Conservation (phyloP, 1,140 invertebrate species). For the Tribolium madens region DNA sequence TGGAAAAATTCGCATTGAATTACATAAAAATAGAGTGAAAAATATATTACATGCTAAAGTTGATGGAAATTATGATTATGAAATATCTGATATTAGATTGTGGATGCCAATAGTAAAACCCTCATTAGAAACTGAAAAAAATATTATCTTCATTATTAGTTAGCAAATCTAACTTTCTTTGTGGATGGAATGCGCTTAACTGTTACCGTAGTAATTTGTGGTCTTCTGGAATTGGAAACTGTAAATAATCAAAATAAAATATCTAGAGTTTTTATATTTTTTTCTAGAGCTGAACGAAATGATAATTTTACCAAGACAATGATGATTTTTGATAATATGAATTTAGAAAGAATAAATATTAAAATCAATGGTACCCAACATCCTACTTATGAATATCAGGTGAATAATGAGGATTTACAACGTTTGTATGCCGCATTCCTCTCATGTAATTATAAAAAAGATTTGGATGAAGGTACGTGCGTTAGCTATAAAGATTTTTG, state of each 20-base stretch:
- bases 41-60: constrained; percentile 38
- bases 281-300: constrained; percentile 37
- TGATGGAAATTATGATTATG: constrained; percentile 33
- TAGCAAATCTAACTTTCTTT: constrained; percentile 39
- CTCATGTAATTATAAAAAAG: constrained; percentile 43
- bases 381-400: constrained; percentile 23
- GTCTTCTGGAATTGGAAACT: constrained; percentile 39
- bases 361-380: constrained; percentile 29
- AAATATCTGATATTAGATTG: constrained; percentile 39
- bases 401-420: constrained; percentile 37
- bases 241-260: constrained; percentile 44
- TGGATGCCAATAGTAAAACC: constrained; percentile 33
- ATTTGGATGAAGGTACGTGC: constrained; percentile 45
- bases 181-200: constrained; percentile 22
- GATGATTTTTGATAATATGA: constrained; percentile 38
- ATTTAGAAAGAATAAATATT: constrained; percentile 41
- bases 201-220: constrained; percentile 26
- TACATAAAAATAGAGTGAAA: constrained; percentile 37
- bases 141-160: constrained; percentile 43
- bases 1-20: constrained; percentile 39
- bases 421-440: constrained; percentile 31
- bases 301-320: constrained; percentile 43
- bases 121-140: constrained; percentile 39
- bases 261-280: constrained; percentile 32
- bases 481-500: constrained; percentile 47